Conservation (phyloP, 2,888 invertebrate species). For the Lasioglossum malachurum region DNA sequence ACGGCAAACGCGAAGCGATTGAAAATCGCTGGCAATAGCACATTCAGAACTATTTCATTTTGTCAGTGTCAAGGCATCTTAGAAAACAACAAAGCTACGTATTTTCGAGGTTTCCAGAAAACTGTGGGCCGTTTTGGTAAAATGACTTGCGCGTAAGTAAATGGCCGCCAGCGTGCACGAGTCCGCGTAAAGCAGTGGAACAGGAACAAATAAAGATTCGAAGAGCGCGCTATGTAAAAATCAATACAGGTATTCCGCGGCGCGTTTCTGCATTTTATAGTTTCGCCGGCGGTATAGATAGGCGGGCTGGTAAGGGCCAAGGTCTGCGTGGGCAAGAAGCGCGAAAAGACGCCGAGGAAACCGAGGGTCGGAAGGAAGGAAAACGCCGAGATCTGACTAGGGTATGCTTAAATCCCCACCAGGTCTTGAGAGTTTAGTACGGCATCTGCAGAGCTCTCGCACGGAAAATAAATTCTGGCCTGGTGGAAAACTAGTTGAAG, state of each 20-base stretch:
- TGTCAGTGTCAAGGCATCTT: too few species aligned
- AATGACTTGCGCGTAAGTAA: neutral
- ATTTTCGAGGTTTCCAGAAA: too few species aligned
- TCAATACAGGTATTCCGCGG: slow-evolving; percentile 60
- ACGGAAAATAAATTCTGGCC: slow-evolving; percentile 69
- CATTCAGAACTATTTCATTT: too few species aligned
- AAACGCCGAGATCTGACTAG: slow-evolving; percentile 29
- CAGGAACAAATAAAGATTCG: slow-evolving; percentile 59
- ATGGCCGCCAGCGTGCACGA: neutral
- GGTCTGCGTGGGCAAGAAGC: slow-evolving; percentile 11
- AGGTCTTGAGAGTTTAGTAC: slow-evolving; percentile 65
- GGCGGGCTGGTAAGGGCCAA: neutral
- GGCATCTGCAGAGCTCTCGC: slow-evolving; percentile 55
- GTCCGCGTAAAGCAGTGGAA: neutral
- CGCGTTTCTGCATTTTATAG: slow-evolving; percentile 65
- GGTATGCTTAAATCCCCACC: slow-evolving; percentile 63
- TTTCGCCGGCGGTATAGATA: slow-evolving; percentile 38
- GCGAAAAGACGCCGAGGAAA: neutral
- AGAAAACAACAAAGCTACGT: too few species aligned
- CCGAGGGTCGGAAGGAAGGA: neutral
- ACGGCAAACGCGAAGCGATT: neutral
- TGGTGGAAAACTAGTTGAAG: slow-evolving; percentile 41
- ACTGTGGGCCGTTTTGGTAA: too few species aligned
- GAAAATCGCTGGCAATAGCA: too few species aligned
- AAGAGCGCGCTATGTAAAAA: slow-evolving; percentile 53